These are phyloP conservation scores for Sinonovacula constricta DNA, from an alignment of 1,140 invertebrate species.

Conservation along the genomic window DNA sequence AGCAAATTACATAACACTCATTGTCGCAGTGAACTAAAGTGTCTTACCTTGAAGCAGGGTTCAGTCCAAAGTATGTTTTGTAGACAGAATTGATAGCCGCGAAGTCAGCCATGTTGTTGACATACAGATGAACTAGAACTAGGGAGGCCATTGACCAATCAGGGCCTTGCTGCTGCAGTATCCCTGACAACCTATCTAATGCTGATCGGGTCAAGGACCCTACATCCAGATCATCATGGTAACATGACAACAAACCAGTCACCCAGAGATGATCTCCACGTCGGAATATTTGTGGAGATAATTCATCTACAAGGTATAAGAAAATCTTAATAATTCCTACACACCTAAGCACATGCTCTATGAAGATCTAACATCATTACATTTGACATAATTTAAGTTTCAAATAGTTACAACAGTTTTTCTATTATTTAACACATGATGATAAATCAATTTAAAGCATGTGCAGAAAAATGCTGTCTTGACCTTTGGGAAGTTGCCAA, in stretches of 20 bases:
- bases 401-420: too few relatives aligned
- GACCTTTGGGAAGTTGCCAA: too few relatives aligned
- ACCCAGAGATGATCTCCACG: slow-evolving; percentile 52
- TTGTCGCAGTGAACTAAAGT: too few relatives aligned
- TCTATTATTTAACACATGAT: too few relatives aligned
- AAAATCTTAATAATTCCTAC: too few relatives aligned
- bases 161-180: background rate
- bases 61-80: slow-evolving; percentile 84
- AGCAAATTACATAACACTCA: too few relatives aligned
- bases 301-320: too few relatives aligned
- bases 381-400: too few relatives aligned
- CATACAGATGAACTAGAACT: slow-evolving; percentile 85
- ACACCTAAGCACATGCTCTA: too few relatives aligned
- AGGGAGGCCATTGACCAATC: slow-evolving; percentile 42
- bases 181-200: slow-evolving; percentile 61
- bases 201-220: slow-evolving; percentile 41
- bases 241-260: slow-evolving; percentile 43
- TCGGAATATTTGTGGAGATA: background rate
- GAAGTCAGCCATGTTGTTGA: slow-evolving; percentile 90
- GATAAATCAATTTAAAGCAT: too few relatives aligned
- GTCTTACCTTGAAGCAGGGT: slow-evolving; percentile 87
- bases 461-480: too few relatives aligned
- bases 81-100: slow-evolving; percentile 88
- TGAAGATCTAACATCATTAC: too few relatives aligned
- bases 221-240: slow-evolving; percentile 34